Base-by-base conservation (phyloP, 2,797 vertebrate genomes). In the Helicolenus hilgendorfi region DNA sequence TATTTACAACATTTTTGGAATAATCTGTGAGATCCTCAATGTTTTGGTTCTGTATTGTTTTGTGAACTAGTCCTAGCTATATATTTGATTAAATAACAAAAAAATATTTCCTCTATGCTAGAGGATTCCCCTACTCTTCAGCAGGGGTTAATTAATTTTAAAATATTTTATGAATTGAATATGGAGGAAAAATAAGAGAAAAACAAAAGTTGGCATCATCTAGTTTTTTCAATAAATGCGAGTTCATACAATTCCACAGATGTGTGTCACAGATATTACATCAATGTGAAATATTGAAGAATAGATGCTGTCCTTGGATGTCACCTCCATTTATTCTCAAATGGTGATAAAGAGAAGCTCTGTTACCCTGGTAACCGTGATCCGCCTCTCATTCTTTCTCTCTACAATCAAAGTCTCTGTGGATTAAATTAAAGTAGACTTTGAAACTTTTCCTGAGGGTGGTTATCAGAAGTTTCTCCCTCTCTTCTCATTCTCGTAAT, bases 311-410 rank as follows among this genome's bases (percentile, higher is more conserved):
- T 65, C 63, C 33, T 38, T 65, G 63, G 63, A 65, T 10, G 33
- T 67, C 35, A 38, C 10, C 35, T 26, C 13, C 1, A 13, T 36
- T 36, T 38, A 58, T 7, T 77, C 36, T 70, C 5, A 59, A 81
- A 49, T 14, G 11, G 11, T 29, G 20, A 77, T 63, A 29, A 74
- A 78, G 26, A 75, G 29, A 41, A 26, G 41, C 36, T 68, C n/a
- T 58, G 72, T 74, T 77, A 72, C 62, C 64, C 9, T 33, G 64
- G 75, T 67, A 79, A 84, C 78, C 15, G 31, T 36, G 8, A 55
- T 72, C 20, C 33, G 1, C 10, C 10, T 84, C 20, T 58, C 4
- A 0, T 35, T 70, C 9, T 65, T 35, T 41, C 14, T 70, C 26
- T 38, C 24, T 53, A 3, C 49, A 29, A 36, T 75, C 20, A 84